Percentiles rank a stretch among this genome's conserved stretches.
phyloP scores from a whole-genome alignment of 2,888 invertebrate genomes.

The Calliopum simillimum region DNA sequence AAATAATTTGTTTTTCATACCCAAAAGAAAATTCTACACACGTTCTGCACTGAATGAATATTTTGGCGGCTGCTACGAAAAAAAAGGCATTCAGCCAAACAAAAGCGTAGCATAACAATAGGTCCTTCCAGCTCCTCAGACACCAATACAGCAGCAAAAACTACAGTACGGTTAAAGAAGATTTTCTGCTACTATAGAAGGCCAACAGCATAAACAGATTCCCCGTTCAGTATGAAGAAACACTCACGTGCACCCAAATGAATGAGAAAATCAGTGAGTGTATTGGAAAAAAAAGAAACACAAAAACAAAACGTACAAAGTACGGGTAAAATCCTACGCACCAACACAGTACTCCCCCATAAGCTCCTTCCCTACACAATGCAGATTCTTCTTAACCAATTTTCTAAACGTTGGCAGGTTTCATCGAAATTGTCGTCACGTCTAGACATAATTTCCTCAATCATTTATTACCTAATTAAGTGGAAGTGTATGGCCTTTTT shows the following conservation, averaged over 20 bases:
- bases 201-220: conserved; percentile 20
- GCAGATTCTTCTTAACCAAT: background rate
- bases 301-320: conserved; percentile 35
- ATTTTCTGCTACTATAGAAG: background rate
- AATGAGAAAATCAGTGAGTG: conserved; percentile 1
- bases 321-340: conserved; percentile 5
- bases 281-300: background rate
- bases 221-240: background rate
- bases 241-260: conserved; percentile 26
- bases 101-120: conserved; percentile 8
- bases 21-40: conserved; percentile 43
- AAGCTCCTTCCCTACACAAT: no score
- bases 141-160: background rate
- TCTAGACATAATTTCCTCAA: conserved; percentile 68
- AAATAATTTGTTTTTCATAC: conserved; percentile 52
- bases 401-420: conserved; percentile 33
- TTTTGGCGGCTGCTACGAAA: background rate
- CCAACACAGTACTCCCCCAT: no score
- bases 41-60: conserved; percentile 35
- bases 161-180: background rate
- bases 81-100: conserved; percentile 10
- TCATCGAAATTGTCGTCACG: conserved; percentile 65
- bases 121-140: background rate
- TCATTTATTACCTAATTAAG: conserved; percentile 68
- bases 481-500: conserved; percentile 56